Evolutionary conservation across 2,888 invertebrate species (phyloP).

Genomic region (Sceliomorpha sp.): DNA sequence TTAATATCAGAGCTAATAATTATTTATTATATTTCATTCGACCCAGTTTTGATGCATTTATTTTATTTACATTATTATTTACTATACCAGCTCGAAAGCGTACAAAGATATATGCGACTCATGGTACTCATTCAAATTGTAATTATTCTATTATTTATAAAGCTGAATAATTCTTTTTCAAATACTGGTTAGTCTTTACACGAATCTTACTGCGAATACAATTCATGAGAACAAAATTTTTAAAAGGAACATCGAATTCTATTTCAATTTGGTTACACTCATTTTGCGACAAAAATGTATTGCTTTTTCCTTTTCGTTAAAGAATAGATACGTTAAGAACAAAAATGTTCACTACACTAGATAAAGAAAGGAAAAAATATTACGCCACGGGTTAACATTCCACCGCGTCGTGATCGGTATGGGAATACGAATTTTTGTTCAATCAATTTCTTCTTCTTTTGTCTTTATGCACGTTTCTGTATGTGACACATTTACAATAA

Average conservation of each 20-base stretch:
- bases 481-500: constrained; percentile 78
- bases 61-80: constrained; percentile 60
- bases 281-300: too few relatives aligned
- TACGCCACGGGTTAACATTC: constrained; percentile 61
- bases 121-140: background rate
- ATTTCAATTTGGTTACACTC: background rate
- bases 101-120: constrained; percentile 2
- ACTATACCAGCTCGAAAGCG: constrained; percentile 37
- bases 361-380: background rate
- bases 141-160: background rate
- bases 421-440: constrained; percentile 77
- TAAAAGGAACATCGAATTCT: too few relatives aligned
- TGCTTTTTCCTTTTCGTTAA: too few relatives aligned
- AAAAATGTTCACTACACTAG: too few relatives aligned
- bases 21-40: too few relatives aligned
- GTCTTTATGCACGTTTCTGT: constrained; percentile 65
- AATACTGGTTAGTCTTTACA: too few relatives aligned
- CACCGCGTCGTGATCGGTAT: constrained; percentile 72
- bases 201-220: too few relatives aligned
- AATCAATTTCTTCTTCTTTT: constrained; percentile 64
- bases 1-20: too few relatives aligned
- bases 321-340: too few relatives aligned
- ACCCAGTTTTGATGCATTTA: too few relatives aligned
- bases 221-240: too few relatives aligned
- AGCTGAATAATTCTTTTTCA: too few relatives aligned